Percentiles rank a stretch among this genome's conserved stretches.
Evolutionary conservation across 2,888 invertebrate species (phyloP).

Genomic region (Cepaea hortensis): DNA sequence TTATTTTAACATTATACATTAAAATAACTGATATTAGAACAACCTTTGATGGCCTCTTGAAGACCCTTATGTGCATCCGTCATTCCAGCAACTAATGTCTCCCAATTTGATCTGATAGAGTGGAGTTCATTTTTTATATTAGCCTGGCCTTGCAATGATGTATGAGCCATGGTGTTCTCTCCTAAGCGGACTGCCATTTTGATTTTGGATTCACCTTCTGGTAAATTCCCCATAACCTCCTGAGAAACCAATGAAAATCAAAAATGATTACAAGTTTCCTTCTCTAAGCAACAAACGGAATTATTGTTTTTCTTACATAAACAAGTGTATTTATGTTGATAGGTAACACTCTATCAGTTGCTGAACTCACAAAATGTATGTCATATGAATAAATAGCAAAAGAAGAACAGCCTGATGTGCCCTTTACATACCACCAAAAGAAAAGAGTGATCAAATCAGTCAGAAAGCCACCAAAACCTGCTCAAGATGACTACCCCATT

Average conservation of each 20-base stretch:
- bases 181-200: slow-evolving; percentile 90
- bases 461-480: too few relatives aligned
- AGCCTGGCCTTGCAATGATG: slow-evolving; percentile 94
- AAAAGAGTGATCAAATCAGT: too few relatives aligned
- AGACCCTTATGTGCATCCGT: slow-evolving; percentile 88
- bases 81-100: slow-evolving; percentile 88
- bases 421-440: too few relatives aligned
- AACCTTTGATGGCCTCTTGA: slow-evolving; percentile 87
- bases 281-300: too few relatives aligned
- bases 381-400: background rate
- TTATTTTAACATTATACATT: background rate
- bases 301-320: too few relatives aligned
- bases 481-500: too few relatives aligned
- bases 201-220: slow-evolving; percentile 81
- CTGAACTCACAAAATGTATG: background rate
- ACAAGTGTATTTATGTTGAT: too few relatives aligned
- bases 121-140: slow-evolving; percentile 89
- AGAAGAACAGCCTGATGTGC: too few relatives aligned
- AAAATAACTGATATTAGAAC: background rate
- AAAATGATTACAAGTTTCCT: too few relatives aligned
- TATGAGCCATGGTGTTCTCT: slow-evolving; percentile 92
- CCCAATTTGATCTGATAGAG: slow-evolving; percentile 89
- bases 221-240: slow-evolving; percentile 65
- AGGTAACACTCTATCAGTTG: background rate
- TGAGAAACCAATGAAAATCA: slow-evolving; percentile 50